Conservation (phyloP, 2,888 invertebrate species). For the Meteorus cinctellus region DNA sequence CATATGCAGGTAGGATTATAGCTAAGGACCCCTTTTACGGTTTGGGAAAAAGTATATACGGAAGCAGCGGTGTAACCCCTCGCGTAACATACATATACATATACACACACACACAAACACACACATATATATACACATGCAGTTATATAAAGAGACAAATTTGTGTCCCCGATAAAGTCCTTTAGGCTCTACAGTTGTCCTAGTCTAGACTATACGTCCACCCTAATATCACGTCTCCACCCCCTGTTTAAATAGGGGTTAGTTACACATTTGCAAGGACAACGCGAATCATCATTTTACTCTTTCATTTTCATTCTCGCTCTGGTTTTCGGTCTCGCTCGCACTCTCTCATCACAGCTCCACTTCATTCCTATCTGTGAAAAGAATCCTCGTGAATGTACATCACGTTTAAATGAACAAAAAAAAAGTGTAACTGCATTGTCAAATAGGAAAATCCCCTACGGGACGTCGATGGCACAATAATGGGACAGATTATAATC, state of each 20-base stretch:
- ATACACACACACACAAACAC: conserved; percentile 42
- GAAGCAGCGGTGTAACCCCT: conserved; percentile 34
- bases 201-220: conserved; percentile 4
- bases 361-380: not conserved
- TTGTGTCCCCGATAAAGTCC: conserved; percentile 58
- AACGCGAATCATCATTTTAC: conserved; percentile 42
- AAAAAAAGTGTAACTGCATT: conserved; percentile 72
- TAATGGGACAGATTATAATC: conserved; percentile 74
- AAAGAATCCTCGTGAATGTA: conserved; percentile 50
- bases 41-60: conserved; percentile 53
- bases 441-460: conserved; percentile 71
- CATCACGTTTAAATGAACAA: conserved; percentile 70
- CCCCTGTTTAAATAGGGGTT: conserved; percentile 51
- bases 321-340: not conserved
- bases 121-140: conserved; percentile 49
- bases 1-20: conserved; percentile 73
- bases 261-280: conserved; percentile 53
- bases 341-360: not conserved
- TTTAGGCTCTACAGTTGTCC: conserved; percentile 52
- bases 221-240: conserved; percentile 27
- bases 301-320: conserved; percentile 9
- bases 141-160: conserved; percentile 47
- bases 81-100: conserved; percentile 40
- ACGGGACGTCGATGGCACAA: conserved; percentile 73
- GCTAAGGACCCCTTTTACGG: conserved; percentile 66